Evolutionary conservation across 2,888 invertebrate species (phyloP).

Genomic region (Tiliacea aurago): DNA sequence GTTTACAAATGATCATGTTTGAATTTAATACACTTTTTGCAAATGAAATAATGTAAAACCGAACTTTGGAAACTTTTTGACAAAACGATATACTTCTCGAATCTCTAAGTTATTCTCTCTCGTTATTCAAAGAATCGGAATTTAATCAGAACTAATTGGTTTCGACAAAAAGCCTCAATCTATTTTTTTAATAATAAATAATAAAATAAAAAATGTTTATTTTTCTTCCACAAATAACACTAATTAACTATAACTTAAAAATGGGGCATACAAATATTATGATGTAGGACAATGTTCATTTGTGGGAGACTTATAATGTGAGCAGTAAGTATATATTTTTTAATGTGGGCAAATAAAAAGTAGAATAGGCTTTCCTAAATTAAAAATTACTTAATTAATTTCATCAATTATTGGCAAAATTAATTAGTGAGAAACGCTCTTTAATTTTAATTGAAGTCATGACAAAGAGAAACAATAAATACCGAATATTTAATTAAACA

Average conservation of each 20-base stretch:
- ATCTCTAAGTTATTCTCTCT: not conserved
- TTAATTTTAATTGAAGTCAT: constrained; percentile 22
- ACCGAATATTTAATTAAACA: not conserved
- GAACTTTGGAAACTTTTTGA: not conserved
- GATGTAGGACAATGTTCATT: no score
- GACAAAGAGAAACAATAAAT: constrained; percentile 5
- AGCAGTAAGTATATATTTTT: no score
- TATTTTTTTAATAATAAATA: no score
- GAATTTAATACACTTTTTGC: not conserved
- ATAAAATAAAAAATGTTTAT: no score
- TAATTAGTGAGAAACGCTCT: not conserved
- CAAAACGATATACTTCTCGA: not conserved
- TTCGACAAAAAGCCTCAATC: no score
- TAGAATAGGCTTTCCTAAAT: no score
- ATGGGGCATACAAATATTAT: no score
- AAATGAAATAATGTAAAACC: not conserved
- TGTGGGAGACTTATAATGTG: no score
- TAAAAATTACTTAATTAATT: constrained; percentile 19
- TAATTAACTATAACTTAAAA: no score
- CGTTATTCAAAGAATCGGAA: not conserved
- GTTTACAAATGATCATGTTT: constrained; percentile 5
- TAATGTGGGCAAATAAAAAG: no score
- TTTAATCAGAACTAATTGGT: not conserved
- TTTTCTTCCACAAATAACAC: no score
- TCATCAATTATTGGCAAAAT: constrained; percentile 28